phyloP scores from a whole-genome alignment of 1,140 invertebrate genomes.

The Phymastichus coffea region DNA sequence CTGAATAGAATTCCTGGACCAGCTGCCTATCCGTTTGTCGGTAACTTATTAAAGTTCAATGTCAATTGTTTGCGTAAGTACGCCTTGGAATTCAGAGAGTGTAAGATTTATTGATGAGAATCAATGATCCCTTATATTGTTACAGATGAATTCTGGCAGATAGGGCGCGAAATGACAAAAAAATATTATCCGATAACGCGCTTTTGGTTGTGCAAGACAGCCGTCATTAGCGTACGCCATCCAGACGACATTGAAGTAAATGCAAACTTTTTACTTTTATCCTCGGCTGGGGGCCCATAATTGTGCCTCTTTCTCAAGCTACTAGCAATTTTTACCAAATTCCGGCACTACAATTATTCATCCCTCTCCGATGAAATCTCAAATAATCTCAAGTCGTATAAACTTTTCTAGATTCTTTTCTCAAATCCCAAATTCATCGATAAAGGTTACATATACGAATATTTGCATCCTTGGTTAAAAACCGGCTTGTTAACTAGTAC shows the following conservation, averaged over 20 bases:
- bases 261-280: no score
- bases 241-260: conserved; percentile 38
- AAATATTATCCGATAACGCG: conserved; percentile 40
- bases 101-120: not conserved
- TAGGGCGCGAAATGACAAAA: conserved; percentile 4
- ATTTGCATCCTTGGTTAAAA: conserved; percentile 67
- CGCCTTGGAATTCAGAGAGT: no score
- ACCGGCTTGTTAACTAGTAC: conserved; percentile 65
- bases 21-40: conserved; percentile 5
- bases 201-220: conserved; percentile 25
- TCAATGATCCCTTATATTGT: not conserved
- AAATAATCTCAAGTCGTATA: no score
- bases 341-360: no score
- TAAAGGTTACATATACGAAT: conserved; percentile 62
- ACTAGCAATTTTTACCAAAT: no score
- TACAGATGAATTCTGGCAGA: conserved; percentile 34
- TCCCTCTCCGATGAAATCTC: no score
- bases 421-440: conserved; percentile 58
- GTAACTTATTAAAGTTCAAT: conserved; percentile 14
- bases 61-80: conserved; percentile 15
- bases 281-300: no score
- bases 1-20: conserved; percentile 19
- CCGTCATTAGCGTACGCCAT: conserved; percentile 34
- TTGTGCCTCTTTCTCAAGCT: no score
- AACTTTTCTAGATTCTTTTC: conserved; percentile 38